phyloP scores from a whole-genome alignment of 2,113 vertebrate species.

The Naja naja region DNA sequence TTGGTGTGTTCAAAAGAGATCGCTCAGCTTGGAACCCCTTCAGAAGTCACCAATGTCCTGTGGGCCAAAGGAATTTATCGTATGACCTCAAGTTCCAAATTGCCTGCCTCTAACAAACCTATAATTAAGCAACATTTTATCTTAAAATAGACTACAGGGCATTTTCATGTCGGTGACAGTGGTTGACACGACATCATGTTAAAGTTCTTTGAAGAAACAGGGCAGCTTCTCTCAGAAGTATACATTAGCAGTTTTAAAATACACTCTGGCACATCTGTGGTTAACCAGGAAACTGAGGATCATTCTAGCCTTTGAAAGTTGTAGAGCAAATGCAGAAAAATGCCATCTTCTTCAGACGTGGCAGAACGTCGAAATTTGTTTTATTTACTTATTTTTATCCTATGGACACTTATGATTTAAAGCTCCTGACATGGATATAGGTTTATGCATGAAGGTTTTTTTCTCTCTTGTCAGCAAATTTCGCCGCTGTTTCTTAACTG shows the following conservation, averaged over 20 bases:
- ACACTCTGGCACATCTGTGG: not conserved
- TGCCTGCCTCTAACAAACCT: not conserved
- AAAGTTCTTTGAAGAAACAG: slow-evolving; percentile 6
- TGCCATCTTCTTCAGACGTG: not conserved
- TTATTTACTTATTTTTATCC: not conserved
- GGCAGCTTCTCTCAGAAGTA: not conserved
- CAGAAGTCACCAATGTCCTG: not conserved
- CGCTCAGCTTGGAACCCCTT: not conserved
- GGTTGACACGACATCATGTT: slow-evolving; percentile 14
- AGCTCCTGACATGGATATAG: not conserved
- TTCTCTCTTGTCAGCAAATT: not conserved
- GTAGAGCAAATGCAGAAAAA: not conserved
- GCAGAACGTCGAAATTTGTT: not conserved
- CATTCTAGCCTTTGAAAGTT: not conserved
- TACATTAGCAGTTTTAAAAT: not conserved
- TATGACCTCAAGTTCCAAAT: not conserved
- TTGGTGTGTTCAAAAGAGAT: not conserved
- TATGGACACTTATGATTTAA: not conserved
- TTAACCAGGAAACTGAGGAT: not conserved
- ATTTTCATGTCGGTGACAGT: not conserved
- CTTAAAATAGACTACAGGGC: slow-evolving; percentile 14
- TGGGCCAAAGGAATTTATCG: not conserved
- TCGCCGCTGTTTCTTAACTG: not conserved
- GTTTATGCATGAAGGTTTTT: no score
- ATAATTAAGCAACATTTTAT: slow-evolving; percentile 23